Base-by-base conservation (phyloP, 2,113 vertebrate species). In the Cochlearius cochlearius region DNA sequence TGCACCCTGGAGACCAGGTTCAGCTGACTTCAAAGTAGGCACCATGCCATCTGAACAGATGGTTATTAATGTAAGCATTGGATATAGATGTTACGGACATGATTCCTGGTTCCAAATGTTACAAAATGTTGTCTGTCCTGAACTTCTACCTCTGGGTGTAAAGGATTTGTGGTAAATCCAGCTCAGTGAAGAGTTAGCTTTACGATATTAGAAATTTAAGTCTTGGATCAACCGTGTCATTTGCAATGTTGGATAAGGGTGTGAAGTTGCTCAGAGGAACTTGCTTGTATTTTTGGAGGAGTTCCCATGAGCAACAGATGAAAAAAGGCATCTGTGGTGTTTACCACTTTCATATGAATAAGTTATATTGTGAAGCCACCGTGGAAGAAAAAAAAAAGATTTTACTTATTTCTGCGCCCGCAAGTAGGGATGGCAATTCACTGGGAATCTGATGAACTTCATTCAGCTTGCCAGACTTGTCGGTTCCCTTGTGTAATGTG, bases 21-120 rank as follows among this genome's bases (percentile, higher is more conserved):
- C 79, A 89, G 34, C 75, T 78, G 71, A 41, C 95, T 87, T 62
- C 59, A 39, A 55, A 60, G 17, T 59, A 92, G 97, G 93, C 92
- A 92, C 39, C 53, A 41, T 0, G 47, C 83, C 82, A 95, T 96
- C 63, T 73, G 66, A 86, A 76, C 96, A 97, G 95, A 97, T 96
- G 92, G 94, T 75, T 95, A 95, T 96, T 96, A 97, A 90, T 96
- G 75, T 91, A 89, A 95, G 91, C 59, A 59, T 96, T 84, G 86
- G 69, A 50, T 94, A 82, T 89, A 81, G 88, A 84, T 36, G 22
- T 84, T 89, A 83, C 19, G 38, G 91, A 85, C 64, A 36, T 34
- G 12, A 36, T 94, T 97, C 95, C 93, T 26, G 8, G 77, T 93
- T 96, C 90, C 88, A 93, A 71, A 62, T 84, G 39, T 58, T 86